These are phyloP conservation scores for Manacus vitellinus DNA, from an alignment of 2,113 vertebrate genomes.

Conservation along the genomic window DNA sequence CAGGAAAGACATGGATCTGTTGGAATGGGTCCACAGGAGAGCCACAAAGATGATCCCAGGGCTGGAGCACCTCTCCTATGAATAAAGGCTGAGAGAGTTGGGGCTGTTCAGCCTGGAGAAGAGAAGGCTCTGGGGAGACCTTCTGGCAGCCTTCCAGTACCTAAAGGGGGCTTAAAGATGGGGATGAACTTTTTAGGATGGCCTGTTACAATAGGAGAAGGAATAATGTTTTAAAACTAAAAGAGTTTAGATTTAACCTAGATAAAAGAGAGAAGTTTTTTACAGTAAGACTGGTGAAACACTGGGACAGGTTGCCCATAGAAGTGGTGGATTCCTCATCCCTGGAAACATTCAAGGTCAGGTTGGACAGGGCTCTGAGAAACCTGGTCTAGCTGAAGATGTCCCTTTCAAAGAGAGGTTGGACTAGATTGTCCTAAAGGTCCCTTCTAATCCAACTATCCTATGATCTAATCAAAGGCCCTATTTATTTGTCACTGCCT, in stretches of 20 bases:
- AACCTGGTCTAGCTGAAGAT: neutral
- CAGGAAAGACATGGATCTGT: neutral
- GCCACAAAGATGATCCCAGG: neutral
- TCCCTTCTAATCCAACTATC: neutral
- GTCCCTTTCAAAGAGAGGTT: neutral
- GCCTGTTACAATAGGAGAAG: neutral
- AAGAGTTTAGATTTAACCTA: neutral
- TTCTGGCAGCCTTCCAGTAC: neutral
- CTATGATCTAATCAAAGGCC: neutral
- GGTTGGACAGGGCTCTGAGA: neutral
- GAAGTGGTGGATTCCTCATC: neutral
- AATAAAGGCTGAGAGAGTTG: neutral
- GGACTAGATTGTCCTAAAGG: neutral
- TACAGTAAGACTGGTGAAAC: neutral
- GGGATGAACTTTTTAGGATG: neutral
- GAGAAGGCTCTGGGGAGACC: neutral
- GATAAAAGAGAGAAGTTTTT: neutral
- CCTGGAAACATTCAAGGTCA: neutral
- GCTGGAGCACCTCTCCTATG: neutral
- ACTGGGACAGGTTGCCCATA: neutral
- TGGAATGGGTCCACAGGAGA: neutral
- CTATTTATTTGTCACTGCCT: neutral
- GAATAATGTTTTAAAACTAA: neutral
- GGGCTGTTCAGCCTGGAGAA: neutral
- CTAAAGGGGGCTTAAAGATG: neutral